phyloP scores from a whole-genome alignment of 2,888 invertebrate species.

The Polydrusus cervinus region DNA sequence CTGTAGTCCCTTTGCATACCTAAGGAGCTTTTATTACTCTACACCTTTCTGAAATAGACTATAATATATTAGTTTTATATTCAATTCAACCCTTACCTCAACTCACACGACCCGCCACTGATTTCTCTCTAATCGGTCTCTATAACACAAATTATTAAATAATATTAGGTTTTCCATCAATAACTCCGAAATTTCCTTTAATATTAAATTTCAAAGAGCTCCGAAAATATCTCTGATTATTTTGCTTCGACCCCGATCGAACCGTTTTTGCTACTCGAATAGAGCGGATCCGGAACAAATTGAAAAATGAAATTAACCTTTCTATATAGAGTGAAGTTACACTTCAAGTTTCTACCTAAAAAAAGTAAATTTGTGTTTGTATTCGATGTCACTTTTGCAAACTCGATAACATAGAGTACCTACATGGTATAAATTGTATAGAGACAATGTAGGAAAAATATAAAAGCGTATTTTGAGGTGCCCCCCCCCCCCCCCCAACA shows the following conservation, averaged over 20 bases:
- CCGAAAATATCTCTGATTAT: constrained; percentile 42
- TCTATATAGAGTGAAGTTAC: neutral
- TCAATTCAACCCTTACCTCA: too few relatives aligned
- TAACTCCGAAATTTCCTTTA: constrained; percentile 10
- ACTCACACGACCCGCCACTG: too few relatives aligned
- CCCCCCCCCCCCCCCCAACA: too few relatives aligned
- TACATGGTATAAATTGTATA: too few relatives aligned
- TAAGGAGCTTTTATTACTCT: too few relatives aligned
- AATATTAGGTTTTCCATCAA: constrained; percentile 24
- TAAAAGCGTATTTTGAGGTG: too few relatives aligned
- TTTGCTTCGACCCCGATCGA: constrained; percentile 33
- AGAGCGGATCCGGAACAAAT: constrained; percentile 25
- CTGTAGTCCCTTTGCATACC: too few relatives aligned
- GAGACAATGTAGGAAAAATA: too few relatives aligned
- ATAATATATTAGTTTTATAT: too few relatives aligned
- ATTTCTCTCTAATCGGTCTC: too few relatives aligned
- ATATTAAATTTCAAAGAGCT: constrained; percentile 25
- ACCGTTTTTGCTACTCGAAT: constrained; percentile 1
- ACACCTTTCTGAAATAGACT: too few relatives aligned
- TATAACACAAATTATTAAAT: neutral
- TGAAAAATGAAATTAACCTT: constrained; percentile 28
- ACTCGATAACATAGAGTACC: too few relatives aligned
- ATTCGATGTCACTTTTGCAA: neutral
- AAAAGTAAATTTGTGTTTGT: neutral
- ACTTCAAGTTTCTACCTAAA: neutral